Base-by-base conservation (phyloP, 2,797 vertebrate species). In the Adrianichthys oophorus region DNA sequence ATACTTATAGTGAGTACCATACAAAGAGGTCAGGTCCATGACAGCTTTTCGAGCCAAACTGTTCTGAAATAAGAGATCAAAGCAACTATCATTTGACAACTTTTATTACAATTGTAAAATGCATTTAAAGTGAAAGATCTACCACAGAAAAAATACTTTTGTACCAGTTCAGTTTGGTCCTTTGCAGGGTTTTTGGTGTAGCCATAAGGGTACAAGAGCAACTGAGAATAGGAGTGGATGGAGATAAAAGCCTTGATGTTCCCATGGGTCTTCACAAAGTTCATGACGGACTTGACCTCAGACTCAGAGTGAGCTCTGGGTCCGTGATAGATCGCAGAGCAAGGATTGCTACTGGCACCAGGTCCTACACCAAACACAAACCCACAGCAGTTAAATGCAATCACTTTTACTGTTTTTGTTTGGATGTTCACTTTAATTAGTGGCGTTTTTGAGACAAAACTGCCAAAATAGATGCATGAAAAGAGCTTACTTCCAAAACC, bases 201-300 rank as follows among this genome's bases (percentile, higher is more conserved):
- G 53, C 97, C 97, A 0, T 94, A 98, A 41, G 97, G 97, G 26
- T 95, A 98, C 67, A 99, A 68, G 24, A 99, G 94, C 84, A 98
- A 93, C 85, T 99, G 97, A 37, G 95, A 98, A 68, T 98, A 99
- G 74, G 95, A 88, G 55, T 99, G 97, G 88, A 99, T 96, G 89
- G 96, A 97, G 69, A 98, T 0, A 46, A 98, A 98, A 65, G 94
- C 90, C 82, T 98, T 97, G 84, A 99, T 70, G 62, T 96, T 95
- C n/a, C 92, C 84, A 0, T 96, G 95, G 41, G 32, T 71, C 66
- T 72, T 89, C 63, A 98, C 95, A 29, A 98, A 99, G 85, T 98
- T 92, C 65, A 98, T 95, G 0, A 99, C 96, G 83, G 97, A 84
- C 76, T 91, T 93, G 75, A 99, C 95, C 78, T 99, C 97, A 0